Evolutionary conservation across 1,140 invertebrate species (phyloP).

Genomic region (Cyrtorhinus lividipennis): DNA sequence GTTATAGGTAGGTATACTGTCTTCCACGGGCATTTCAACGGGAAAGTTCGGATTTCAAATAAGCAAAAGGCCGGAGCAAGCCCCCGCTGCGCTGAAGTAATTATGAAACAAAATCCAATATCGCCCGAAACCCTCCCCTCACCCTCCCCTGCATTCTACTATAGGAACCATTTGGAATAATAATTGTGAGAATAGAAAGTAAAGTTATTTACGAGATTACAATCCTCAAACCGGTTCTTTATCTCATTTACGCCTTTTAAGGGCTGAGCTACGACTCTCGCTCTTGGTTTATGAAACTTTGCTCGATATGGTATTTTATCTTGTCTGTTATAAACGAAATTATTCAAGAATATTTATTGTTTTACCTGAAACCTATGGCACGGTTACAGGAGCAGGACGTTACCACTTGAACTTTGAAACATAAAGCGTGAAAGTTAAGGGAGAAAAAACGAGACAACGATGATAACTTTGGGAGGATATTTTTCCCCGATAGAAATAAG

Average conservation of each 20-base stretch:
- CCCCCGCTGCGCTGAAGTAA: not conserved
- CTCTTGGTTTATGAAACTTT: not conserved
- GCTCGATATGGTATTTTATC: not conserved
- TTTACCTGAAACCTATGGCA: no score
- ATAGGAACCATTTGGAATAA: not conserved
- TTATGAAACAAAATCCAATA: constrained; percentile 9
- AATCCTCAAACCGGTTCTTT: not conserved
- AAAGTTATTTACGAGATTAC: constrained; percentile 10
- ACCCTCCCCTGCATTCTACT: not conserved
- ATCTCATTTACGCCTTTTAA: constrained; percentile 3
- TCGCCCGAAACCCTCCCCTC: not conserved
- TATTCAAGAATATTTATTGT: no score
- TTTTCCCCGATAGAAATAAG: no score
- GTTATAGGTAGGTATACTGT: no score
- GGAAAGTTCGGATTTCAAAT: not conserved
- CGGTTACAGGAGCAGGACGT: no score
- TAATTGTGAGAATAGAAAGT: constrained; percentile 7
- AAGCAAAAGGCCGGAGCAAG: not conserved
- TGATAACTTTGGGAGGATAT: no score
- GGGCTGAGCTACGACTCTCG: not conserved
- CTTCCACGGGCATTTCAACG: no score
- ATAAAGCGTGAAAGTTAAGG: no score
- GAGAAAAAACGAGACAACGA: no score
- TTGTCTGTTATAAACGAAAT: no score
- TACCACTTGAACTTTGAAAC: no score